phyloP scores from a whole-genome alignment of 2,888 invertebrate species.

The Balanococcus diminutus region DNA sequence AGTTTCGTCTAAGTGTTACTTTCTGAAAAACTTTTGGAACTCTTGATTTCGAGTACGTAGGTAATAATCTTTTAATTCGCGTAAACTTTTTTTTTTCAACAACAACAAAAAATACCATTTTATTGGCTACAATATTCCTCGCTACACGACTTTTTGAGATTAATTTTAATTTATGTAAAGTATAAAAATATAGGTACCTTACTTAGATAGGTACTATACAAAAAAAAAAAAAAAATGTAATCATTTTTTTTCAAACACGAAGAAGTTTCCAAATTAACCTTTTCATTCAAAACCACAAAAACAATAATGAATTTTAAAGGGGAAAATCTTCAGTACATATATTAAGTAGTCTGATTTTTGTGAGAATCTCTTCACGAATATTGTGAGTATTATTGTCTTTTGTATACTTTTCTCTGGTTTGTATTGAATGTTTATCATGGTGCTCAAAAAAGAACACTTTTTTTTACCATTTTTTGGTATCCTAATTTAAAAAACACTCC shows the following conservation, averaged over 20 bases:
- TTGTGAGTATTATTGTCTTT: not conserved
- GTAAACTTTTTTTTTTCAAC: not conserved
- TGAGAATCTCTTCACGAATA: not conserved
- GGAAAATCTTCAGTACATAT: not conserved
- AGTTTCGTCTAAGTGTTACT: constrained; percentile 14
- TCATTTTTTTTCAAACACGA: not conserved
- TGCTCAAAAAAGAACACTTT: too few species aligned
- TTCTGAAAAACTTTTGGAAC: not conserved
- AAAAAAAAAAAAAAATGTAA: not conserved
- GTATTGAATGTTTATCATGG: too few species aligned
- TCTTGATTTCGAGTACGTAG: not conserved
- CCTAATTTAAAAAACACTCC: too few species aligned
- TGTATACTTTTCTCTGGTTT: not conserved
- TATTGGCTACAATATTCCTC: not conserved
- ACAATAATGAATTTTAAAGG: not conserved
- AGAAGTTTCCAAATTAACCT: not conserved
- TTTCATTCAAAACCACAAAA: not conserved
- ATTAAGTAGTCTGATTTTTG: not conserved
- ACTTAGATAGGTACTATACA: not conserved
- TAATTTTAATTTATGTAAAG: not conserved
- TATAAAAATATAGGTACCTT: too few species aligned
- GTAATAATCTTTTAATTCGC: not conserved
- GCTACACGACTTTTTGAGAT: not conserved
- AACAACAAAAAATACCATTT: not conserved
- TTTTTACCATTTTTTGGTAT: too few species aligned